These are phyloP conservation scores for Barbus barbus DNA, from an alignment of 2,113 vertebrate genomes.

Conservation along the genomic window DNA sequence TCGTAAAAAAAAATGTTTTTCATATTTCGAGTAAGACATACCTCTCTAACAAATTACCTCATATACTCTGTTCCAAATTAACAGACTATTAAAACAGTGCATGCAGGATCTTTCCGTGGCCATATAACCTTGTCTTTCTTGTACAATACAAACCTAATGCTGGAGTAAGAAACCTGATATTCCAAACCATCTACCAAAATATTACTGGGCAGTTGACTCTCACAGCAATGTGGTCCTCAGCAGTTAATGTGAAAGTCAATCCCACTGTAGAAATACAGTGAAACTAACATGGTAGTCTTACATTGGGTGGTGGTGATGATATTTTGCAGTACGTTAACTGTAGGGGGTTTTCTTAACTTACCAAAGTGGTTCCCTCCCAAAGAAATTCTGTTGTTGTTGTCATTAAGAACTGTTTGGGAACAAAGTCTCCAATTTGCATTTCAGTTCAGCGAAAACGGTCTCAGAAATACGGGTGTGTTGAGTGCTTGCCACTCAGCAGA, in stretches of 20 bases:
- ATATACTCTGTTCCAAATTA: slow-evolving; percentile 20
- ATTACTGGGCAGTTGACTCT: slow-evolving; percentile 50
- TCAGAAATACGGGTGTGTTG: slow-evolving; percentile 30
- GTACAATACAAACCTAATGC: slow-evolving; percentile 2
- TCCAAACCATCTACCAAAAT: slow-evolving; percentile 43
- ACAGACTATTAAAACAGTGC: slow-evolving; percentile 11
- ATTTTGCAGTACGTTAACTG: slow-evolving; percentile 33
- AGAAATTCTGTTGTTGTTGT: slow-evolving; percentile 27
- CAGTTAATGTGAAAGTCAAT: slow-evolving; percentile 39
- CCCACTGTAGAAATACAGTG: slow-evolving; percentile 43
- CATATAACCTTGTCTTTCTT: not conserved
- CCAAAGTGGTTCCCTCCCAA: slow-evolving; percentile 54
- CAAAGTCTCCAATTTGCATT: slow-evolving; percentile 9
- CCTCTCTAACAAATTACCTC: slow-evolving; percentile 36
- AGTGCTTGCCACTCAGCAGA: not conserved
- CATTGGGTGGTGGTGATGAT: slow-evolving; percentile 9
- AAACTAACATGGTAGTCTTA: not conserved
- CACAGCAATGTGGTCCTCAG: slow-evolving; percentile 58
- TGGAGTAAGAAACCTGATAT: slow-evolving; percentile 24
- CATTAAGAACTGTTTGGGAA: slow-evolving; percentile 18
- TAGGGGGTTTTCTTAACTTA: slow-evolving; percentile 45
- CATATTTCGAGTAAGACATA: slow-evolving; percentile 24
- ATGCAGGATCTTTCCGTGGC: not conserved
- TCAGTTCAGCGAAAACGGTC: slow-evolving; percentile 3
- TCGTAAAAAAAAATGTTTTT: not conserved